Base-by-base conservation (phyloP, 92 coral and sea anemone genomes). In the Phenganax marumi region DNA sequence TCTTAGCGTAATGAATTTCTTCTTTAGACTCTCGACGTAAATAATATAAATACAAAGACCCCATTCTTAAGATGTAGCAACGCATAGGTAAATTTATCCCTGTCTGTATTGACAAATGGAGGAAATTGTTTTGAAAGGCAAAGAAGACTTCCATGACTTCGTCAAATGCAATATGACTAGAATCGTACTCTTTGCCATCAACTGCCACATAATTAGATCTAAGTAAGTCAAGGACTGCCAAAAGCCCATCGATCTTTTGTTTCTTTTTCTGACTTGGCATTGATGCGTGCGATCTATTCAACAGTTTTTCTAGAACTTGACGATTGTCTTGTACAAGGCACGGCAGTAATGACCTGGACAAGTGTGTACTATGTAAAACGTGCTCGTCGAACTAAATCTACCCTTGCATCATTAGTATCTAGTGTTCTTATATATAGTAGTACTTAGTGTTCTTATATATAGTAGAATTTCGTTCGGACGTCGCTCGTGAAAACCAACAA, bases 171-270 rank as follows among this genome's bases (percentile, higher is more conserved):
- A 75, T 7, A 54, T 52, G 53, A 18, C 80, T 54, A 48, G 13
- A 19, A 54, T 75, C 65, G 65, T 21, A 52, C 2, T 14, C 80
- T 18, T 54, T 75, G 17, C 78, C 78, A 73, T 73, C 60, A 57
- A 14, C 25, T 72, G 80, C 86, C 72, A 83, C 63, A 16, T 72
- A 50, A n/a, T 83, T 77, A 0, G 56, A 21, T 49, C 73, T 70
- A 39, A 83, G 86, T 53, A 13, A 26, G n/a, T 83, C 64, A 43
- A 76, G 76, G 21, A 76, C 77, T 51, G 83, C 87, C 9, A 84
- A 8, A 68, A 75, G 82, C 5, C 76, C 87, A 48, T 50, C 22
- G 55, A 10, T 14, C 57, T 22, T 23, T 33, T 63, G 62, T 56
- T 56, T 56, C 62, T 56, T 56, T 8, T 16, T 56, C 18, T 56